Evolutionary conservation across 2,888 invertebrate genomes (phyloP).

Genomic region (Ctenicera cuprea): DNA sequence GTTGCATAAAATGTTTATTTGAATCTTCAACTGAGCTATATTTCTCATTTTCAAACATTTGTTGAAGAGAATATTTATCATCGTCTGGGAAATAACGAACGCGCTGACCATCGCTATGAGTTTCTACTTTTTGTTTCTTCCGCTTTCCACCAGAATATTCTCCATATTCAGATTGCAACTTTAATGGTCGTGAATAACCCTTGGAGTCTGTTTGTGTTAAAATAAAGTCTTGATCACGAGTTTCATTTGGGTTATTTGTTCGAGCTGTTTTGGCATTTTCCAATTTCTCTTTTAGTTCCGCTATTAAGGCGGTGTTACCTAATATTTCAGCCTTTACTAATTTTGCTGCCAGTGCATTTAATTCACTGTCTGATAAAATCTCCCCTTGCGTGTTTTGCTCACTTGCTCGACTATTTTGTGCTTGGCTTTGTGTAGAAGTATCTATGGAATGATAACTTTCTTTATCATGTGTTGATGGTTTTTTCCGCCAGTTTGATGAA

Average conservation of each 20-base stretch:
- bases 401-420: neutral
- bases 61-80: conserved; percentile 88
- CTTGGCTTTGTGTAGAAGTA: neutral
- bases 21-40: conserved; percentile 87
- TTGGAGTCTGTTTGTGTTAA: conserved; percentile 81
- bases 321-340: conserved; percentile 95
- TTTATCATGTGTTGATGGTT: conserved; percentile 55
- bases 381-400: conserved; percentile 3
- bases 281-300: conserved; percentile 84
- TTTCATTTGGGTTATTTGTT: conserved; percentile 35
- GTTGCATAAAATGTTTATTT: conserved; percentile 85
- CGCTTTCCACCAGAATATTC: conserved; percentile 72
- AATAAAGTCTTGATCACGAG: conserved; percentile 76
- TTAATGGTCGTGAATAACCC: conserved; percentile 83
- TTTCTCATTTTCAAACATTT: conserved; percentile 91
- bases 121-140: conserved; percentile 78
- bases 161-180: conserved; percentile 68
- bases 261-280: conserved; percentile 79
- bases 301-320: conserved; percentile 84
- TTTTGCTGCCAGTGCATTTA: conserved; percentile 93
- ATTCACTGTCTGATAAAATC: conserved; percentile 83
- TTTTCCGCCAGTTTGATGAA: conserved; percentile 53
- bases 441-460: neutral
- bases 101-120: conserved; percentile 84
- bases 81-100: conserved; percentile 92